phyloP scores from a whole-genome alignment of 1,140 invertebrate genomes.

The Manduca sexta region DNA sequence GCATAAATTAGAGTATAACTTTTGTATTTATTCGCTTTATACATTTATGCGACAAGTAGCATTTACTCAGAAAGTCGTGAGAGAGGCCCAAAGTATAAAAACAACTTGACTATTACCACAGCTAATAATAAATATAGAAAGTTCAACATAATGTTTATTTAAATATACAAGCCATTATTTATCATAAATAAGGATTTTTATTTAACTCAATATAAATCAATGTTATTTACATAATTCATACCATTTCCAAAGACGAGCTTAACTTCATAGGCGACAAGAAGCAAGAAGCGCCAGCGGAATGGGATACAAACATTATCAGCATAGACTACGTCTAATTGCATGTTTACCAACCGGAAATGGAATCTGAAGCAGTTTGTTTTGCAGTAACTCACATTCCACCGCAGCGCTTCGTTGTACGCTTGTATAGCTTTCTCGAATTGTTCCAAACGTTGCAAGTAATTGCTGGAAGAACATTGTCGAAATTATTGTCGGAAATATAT shows the following conservation, averaged over 20 bases:
- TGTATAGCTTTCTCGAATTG: constrained; percentile 61
- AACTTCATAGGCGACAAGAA: neutral
- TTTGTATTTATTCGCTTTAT: no score
- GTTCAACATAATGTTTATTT: no score
- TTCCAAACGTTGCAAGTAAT: constrained; percentile 61
- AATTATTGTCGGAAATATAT: neutral
- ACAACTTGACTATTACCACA: no score
- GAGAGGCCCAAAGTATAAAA: no score
- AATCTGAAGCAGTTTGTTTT: constrained; percentile 19
- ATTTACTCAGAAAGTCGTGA: no score
- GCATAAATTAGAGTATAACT: no score
- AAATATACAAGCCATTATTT: no score
- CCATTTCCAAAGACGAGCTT: neutral
- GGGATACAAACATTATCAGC: constrained; percentile 13
- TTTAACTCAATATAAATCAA: no score
- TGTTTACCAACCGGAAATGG: constrained; percentile 22
- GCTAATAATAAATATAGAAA: no score
- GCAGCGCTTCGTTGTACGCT: constrained; percentile 58
- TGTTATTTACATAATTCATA: no score
- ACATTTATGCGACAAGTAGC: no score
- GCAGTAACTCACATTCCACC: constrained; percentile 54
- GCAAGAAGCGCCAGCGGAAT: neutral
- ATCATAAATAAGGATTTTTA: no score
- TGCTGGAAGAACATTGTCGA: constrained; percentile 29
- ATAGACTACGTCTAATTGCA: constrained; percentile 24